These are phyloP conservation scores for Hystrix cristata DNA, from an alignment of 2,113 vertebrate genomes.

Conservation along the genomic window DNA sequence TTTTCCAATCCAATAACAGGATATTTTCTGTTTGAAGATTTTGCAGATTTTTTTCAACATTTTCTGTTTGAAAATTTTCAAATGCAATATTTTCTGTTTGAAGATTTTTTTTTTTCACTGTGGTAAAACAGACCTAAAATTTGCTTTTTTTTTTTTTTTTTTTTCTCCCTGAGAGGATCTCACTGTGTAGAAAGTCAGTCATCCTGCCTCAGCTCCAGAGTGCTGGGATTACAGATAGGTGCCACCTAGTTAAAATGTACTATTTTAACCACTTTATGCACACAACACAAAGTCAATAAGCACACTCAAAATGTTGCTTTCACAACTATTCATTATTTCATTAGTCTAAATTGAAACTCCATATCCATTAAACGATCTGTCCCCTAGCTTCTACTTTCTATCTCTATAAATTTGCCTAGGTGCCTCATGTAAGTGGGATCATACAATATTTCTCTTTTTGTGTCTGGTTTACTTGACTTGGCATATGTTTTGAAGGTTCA, in stretches of 20 bases:
- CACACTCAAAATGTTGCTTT: neutral
- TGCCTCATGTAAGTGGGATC: neutral
- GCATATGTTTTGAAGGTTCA: neutral
- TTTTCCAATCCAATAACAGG: neutral
- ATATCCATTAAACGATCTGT: neutral
- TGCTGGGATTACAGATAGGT: neutral
- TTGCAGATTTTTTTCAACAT: neutral
- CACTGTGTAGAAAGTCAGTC: neutral
- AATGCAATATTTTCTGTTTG: neutral
- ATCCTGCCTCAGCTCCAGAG: neutral
- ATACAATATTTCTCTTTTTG: neutral
- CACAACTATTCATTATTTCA: neutral
- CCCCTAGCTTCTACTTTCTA: neutral
- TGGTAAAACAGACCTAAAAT: neutral
- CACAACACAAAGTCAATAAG: neutral
- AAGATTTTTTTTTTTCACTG: neutral
- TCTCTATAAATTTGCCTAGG: neutral
- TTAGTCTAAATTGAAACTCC: neutral
- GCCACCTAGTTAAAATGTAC: neutral
- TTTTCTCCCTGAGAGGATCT: neutral
- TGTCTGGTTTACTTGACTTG: neutral
- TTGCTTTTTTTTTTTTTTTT: neutral
- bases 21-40: neutral
- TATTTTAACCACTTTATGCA: neutral
- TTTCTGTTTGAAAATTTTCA: neutral